Evolutionary conservation across 2,888 invertebrate species (phyloP), one percentile per base, ranked within the genome.

Genomic region (Apomyelois bistriatella): DNA sequence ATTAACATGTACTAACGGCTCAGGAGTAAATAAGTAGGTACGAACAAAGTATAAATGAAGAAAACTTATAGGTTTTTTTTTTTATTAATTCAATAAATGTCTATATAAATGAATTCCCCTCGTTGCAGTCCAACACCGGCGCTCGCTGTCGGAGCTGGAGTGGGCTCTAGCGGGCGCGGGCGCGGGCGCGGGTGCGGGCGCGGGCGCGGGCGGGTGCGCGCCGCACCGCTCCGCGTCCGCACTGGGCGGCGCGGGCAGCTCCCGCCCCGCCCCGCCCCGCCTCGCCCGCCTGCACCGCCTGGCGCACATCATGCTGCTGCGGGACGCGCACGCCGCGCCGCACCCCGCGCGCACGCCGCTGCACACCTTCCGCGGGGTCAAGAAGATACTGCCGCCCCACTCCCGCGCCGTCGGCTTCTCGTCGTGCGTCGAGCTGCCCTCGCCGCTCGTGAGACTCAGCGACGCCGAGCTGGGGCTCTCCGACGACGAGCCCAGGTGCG

Each of bases 271-370:
- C 52, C 76, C 81, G 37, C 76, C 81, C 16, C 74, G 82, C 43
- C 84, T 85, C 53, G 83, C 82, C 54, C 90, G 92, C 58, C 91
- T 94, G 53, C 92, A 93, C 54, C 93, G 94, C 64, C 93, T 96
- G 7, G 96, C 96, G 49, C 95, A 96, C 83, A 94, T 95, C 57
- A 97, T 97, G 94, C 94, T 96, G 77, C 92, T 95, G 62, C 93
- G 95, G 64, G 96, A 97, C 88, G 93, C 95, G 52, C 95, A 95
- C 82, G 96, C 96, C 76, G 94, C 94, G 70, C 95, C 82, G 53
- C 72, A 71, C 53, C 76, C 82, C 50, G 92, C 91, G 59, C 91
- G 92, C 46, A 95, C 95, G 92, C 94, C 95, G 7, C 91, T 96
- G 48, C 93, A 94, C 65, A 93, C 95, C 65, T 93, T 95, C 80